Conservation (phyloP, 2,888 invertebrate genomes). For the Pandemis heparana region DNA sequence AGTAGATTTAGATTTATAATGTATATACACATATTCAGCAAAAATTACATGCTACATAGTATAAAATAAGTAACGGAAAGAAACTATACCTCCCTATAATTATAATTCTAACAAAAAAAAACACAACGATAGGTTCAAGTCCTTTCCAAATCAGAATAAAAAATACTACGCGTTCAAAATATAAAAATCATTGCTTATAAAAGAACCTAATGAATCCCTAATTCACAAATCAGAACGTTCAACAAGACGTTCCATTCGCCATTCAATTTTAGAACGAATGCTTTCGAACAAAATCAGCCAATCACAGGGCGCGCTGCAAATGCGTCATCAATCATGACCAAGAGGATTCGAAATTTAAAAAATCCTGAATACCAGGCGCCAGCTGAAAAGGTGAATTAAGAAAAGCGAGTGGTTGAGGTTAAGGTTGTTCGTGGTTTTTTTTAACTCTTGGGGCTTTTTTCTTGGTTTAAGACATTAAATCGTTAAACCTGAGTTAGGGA, state of each 20-base stretch:
- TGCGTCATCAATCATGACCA: conserved; percentile 69
- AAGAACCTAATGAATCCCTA: conserved; percentile 46
- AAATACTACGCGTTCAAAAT: conserved; percentile 30
- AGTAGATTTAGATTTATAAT: too few species aligned
- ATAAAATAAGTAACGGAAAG: too few species aligned
- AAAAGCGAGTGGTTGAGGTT: too few species aligned
- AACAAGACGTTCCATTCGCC: conserved; percentile 49
- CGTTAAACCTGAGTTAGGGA: too few species aligned
- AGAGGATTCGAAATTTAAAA: conserved; percentile 51
- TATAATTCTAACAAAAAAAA: too few species aligned
- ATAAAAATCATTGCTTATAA: conserved; percentile 25
- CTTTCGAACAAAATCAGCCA: conserved; percentile 68
- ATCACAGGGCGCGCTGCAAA: conserved; percentile 63
- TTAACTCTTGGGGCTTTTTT: too few species aligned
- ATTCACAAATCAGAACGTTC: conserved; percentile 61
- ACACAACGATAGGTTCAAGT: not conserved
- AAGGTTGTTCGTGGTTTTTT: too few species aligned
- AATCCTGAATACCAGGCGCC: conserved; percentile 8
- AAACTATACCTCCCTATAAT: too few species aligned
- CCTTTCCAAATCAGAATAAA: not conserved
- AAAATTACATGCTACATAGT: too few species aligned
- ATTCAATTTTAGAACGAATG: conserved; percentile 61
- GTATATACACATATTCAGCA: too few species aligned
- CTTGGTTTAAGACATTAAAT: too few species aligned
- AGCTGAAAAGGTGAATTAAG: conserved; percentile 2